Percentiles rank a stretch among this genome's conserved stretches.
phyloP scores from a whole-genome alignment of 2,113 vertebrate genomes.

The Dolichallabes microphthalmus region DNA sequence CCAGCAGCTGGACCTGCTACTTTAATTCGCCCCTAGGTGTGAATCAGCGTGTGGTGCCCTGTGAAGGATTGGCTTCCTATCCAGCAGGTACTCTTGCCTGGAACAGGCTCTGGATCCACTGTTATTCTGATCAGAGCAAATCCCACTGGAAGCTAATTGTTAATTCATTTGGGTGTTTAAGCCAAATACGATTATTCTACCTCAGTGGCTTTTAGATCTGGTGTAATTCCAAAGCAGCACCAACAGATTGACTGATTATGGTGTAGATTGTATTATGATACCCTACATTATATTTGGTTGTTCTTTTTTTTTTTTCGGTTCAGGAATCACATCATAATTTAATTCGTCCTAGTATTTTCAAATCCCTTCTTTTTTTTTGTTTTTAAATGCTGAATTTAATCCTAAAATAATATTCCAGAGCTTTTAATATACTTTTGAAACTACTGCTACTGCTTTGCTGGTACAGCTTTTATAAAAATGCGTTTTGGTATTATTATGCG shows the following conservation, averaged over 20 bases:
- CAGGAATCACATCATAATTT: background rate
- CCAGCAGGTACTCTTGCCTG: background rate
- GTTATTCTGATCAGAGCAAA: background rate
- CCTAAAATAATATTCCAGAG: background rate
- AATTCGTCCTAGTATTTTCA: background rate
- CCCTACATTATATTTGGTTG: background rate
- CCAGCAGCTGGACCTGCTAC: background rate
- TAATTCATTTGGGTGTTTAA: background rate
- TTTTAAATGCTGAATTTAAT: background rate
- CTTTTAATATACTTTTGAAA: background rate
- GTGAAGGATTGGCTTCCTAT: background rate
- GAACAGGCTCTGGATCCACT: background rate
- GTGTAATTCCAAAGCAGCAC: background rate
- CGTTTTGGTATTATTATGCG: background rate
- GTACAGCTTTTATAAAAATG: background rate
- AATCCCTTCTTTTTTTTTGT: background rate
- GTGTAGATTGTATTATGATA: background rate
- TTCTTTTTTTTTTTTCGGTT: too few species aligned
- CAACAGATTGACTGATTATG: background rate
- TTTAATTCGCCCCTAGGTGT: background rate
- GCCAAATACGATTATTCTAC: background rate
- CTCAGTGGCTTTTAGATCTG: background rate
- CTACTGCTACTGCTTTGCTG: background rate
- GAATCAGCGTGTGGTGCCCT: background rate
- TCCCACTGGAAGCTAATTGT: background rate